These are phyloP conservation scores for Flexamia atlantica DNA, from an alignment of 2,888 invertebrate species.

Conservation along the genomic window DNA sequence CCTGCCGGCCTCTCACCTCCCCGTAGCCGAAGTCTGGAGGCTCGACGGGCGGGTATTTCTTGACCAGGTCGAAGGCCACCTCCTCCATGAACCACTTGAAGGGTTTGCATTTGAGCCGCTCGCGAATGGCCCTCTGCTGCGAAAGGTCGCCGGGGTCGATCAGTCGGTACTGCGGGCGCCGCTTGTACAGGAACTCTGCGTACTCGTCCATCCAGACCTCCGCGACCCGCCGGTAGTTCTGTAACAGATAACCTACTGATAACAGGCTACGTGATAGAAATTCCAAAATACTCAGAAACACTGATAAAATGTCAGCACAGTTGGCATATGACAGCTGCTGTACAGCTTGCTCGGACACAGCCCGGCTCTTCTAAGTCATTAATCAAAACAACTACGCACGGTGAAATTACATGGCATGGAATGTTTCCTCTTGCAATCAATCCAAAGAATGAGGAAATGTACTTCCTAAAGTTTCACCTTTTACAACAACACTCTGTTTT, in stretches of 20 bases:
- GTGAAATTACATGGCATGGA: no score
- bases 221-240: slow-evolving; percentile 95
- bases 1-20: slow-evolving; percentile 82
- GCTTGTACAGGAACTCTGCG: slow-evolving; percentile 88
- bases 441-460: no score
- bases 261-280: no score
- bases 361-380: no score
- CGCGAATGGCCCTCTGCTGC: slow-evolving; percentile 86
- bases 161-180: slow-evolving; percentile 85
- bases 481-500: no score
- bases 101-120: slow-evolving; percentile 88
- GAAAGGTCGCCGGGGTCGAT: slow-evolving; percentile 91
- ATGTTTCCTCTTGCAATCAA: no score
- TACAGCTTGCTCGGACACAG: no score
- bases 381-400: no score
- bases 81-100: slow-evolving; percentile 97
- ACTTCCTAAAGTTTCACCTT: no score
- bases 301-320: no score
- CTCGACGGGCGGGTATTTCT: slow-evolving; percentile 92
- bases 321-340: no score
- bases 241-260: slow-evolving; percentile 80
- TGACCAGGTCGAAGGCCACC: slow-evolving; percentile 92
- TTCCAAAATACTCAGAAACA: no score
- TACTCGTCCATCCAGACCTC: slow-evolving; percentile 99
- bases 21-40: slow-evolving; percentile 91